A percentile compares a stretch with the other conserved stretches of the same genome.
phyloP scores from a whole-genome alignment of 2,113 vertebrate species.

The Arothron firmamentum region DNA sequence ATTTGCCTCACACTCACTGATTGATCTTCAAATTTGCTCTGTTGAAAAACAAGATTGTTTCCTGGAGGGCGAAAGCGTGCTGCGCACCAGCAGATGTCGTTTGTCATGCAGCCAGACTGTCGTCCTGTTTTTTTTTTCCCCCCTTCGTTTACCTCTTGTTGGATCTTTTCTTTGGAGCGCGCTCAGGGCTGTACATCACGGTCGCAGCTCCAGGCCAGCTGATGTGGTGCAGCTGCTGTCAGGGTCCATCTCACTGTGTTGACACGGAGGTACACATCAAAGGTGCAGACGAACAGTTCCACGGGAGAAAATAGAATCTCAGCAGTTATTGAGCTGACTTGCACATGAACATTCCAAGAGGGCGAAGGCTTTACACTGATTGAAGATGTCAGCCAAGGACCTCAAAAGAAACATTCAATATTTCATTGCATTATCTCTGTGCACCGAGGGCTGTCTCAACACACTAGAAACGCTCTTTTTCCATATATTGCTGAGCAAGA shows the following conservation, averaged over 20 bases:
- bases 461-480: neutral
- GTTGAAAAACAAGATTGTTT: slow-evolving; percentile 85
- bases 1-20: slow-evolving; percentile 72
- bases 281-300: slow-evolving; percentile 39
- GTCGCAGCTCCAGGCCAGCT: slow-evolving; percentile 70
- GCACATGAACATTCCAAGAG: slow-evolving; percentile 29
- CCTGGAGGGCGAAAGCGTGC: slow-evolving; percentile 79
- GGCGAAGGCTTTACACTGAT: slow-evolving; percentile 15
- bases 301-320: slow-evolving; percentile 31
- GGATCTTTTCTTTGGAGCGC: slow-evolving; percentile 86
- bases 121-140: slow-evolving; percentile 17
- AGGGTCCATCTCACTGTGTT: slow-evolving; percentile 27
- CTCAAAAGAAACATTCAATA: slow-evolving; percentile 32
- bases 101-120: slow-evolving; percentile 72
- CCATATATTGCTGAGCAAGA: neutral
- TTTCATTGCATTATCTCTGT: slow-evolving; percentile 8
- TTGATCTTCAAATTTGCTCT: slow-evolving; percentile 85
- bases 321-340: slow-evolving; percentile 49
- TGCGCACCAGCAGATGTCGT: slow-evolving; percentile 84
- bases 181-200: slow-evolving; percentile 82
- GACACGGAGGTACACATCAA: slow-evolving; percentile 55
- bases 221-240: slow-evolving; percentile 65
- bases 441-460: slow-evolving; percentile 1
- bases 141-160: slow-evolving; percentile 75
- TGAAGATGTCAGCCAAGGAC: slow-evolving; percentile 15